Conservation (phyloP, 2,888 invertebrate species). For the Acrobasis consociella region DNA sequence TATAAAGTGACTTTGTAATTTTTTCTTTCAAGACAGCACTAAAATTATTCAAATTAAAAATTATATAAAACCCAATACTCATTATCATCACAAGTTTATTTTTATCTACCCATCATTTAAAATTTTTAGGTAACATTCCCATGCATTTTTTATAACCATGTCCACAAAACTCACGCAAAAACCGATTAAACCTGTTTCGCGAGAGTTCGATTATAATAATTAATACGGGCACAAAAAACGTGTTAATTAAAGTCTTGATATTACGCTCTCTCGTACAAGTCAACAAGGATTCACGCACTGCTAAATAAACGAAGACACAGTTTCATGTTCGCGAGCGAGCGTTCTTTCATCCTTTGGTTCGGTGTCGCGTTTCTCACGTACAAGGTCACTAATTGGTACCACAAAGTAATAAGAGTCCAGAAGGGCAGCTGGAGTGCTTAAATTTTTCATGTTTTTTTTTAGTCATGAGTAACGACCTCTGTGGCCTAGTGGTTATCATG, state of each 20-base stretch:
- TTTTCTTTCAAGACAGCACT: too few species aligned
- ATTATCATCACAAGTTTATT: too few species aligned
- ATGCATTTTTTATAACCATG: neutral
- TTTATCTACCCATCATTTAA: neutral
- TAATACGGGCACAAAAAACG: neutral
- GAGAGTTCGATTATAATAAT: neutral
- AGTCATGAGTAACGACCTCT: too few species aligned
- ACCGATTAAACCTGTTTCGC: neutral
- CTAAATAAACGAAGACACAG: conserved; percentile 28
- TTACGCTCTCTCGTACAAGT: conserved; percentile 1
- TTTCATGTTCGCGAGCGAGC: conserved; percentile 26
- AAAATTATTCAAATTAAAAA: too few species aligned
- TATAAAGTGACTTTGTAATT: too few species aligned
- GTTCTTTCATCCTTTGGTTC: conserved; percentile 30
- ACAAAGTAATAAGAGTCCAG: neutral
- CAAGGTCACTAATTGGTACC: conserved; percentile 21
- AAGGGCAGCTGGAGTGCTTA: neutral
- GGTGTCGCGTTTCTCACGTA: conserved; percentile 19
- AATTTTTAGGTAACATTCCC: neutral
- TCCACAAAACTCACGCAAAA: neutral
- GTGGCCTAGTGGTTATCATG: too few species aligned
- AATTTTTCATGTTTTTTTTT: too few species aligned
- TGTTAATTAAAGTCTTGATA: conserved; percentile 11
- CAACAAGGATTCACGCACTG: conserved; percentile 21
- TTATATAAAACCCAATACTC: too few species aligned